phyloP scores from a whole-genome alignment of 2,797 vertebrate species.

The Sylvia borin region DNA sequence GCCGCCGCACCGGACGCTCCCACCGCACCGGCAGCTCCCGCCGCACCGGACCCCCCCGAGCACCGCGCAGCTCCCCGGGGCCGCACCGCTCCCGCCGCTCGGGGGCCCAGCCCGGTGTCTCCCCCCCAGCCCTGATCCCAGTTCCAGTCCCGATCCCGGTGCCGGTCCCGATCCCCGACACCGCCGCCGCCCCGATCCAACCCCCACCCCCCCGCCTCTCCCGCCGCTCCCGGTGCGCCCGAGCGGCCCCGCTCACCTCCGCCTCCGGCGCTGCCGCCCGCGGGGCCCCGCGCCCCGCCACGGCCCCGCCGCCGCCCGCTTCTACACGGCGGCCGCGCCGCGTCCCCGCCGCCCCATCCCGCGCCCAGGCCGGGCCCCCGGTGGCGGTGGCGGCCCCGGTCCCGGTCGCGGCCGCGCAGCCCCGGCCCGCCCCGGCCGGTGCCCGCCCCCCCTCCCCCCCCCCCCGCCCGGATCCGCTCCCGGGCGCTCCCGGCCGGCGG shows the following conservation, averaged over 20 bases:
- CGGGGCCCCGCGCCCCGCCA: neutral
- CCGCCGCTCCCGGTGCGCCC: slow-evolving; percentile 39
- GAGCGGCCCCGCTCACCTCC: slow-evolving; percentile 29
- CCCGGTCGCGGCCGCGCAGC: neutral
- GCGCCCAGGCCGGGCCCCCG: slow-evolving; percentile 58
- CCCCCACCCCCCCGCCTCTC: neutral
- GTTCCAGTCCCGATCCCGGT: neutral
- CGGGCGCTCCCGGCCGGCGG: slow-evolving; percentile 4
- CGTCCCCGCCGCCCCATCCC: neutral
- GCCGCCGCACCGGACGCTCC: neutral
- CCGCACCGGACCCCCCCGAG: neutral
- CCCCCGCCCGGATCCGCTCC: neutral
- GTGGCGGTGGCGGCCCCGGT: slow-evolving; percentile 13
- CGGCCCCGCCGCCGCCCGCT: neutral
- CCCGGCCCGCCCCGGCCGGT: neutral
- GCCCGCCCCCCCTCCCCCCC: neutral
- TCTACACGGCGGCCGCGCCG: neutral
- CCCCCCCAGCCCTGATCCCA: neutral
- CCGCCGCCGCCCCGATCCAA: neutral
- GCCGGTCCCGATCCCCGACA: neutral
- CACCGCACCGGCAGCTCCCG: neutral
- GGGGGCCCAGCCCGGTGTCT: neutral
- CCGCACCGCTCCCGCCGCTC: neutral
- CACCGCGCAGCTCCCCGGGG: neutral
- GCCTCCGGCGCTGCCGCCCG: neutral